Conservation (phyloP, 2,113 vertebrate species). For the Miniopterus natalensis region DNA sequence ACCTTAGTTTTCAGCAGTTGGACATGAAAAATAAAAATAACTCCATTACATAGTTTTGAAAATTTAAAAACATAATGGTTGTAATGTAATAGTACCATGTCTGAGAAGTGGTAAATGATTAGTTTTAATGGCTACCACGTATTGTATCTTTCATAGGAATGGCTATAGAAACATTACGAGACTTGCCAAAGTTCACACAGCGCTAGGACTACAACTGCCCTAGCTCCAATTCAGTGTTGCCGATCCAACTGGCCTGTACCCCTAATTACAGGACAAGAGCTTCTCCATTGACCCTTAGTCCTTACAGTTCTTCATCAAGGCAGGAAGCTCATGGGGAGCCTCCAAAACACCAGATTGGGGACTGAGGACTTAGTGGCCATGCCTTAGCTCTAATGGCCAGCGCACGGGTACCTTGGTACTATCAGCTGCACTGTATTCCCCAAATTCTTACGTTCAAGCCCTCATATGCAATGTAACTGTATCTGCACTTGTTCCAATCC, state of each 20-base stretch:
- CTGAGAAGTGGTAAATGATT: neutral
- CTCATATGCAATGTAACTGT: neutral
- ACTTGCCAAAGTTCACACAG: neutral
- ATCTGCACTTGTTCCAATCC: neutral
- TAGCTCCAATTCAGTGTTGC: neutral
- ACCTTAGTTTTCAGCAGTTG: neutral
- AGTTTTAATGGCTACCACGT: neutral
- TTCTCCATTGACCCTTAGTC: neutral
- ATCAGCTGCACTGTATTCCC: neutral
- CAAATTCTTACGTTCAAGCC: neutral
- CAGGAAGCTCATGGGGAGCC: neutral
- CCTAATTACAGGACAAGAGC: neutral
- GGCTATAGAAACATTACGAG: neutral
- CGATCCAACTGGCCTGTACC: neutral
- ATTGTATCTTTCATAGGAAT: neutral
- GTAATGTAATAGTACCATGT: neutral
- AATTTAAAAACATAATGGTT: neutral
- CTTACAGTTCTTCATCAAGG: neutral
- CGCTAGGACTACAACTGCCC: neutral
- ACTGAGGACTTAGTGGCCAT: neutral
- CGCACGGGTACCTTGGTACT: neutral
- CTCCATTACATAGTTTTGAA: neutral
- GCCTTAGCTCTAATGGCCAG: neutral
- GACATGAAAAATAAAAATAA: conserved; percentile 17
- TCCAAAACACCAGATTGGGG: neutral